Conservation (phyloP, 2,888 invertebrate genomes). For the Ophion ellenae region DNA sequence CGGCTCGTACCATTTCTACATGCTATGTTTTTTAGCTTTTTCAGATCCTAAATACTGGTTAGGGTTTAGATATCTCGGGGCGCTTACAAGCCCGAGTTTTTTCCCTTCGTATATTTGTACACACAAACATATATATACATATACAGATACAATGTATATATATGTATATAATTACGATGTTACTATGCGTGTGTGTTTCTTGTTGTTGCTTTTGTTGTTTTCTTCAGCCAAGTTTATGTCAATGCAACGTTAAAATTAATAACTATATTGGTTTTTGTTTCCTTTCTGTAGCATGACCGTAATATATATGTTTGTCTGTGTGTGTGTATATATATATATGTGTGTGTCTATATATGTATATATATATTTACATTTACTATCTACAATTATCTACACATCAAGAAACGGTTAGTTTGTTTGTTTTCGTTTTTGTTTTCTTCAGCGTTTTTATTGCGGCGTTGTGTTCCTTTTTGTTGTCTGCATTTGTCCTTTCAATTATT, state of each 20-base stretch:
- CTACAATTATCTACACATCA: slow-evolving; percentile 84
- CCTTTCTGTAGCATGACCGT: slow-evolving; percentile 58
- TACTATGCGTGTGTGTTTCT: slow-evolving; percentile 62
- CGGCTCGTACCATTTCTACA: slow-evolving; percentile 49
- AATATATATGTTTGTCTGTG: not conserved
- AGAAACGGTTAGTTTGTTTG: slow-evolving; percentile 81
- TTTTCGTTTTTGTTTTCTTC: slow-evolving; percentile 55
- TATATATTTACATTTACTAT: slow-evolving; percentile 77
- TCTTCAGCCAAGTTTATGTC: slow-evolving; percentile 58
- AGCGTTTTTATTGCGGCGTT: slow-evolving; percentile 70
- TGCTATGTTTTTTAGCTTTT: slow-evolving; percentile 40
- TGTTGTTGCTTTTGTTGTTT: slow-evolving; percentile 49
- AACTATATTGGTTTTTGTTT: slow-evolving; percentile 30
- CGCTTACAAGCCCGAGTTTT: slow-evolving; percentile 17
- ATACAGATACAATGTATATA: slow-evolving; percentile 41
- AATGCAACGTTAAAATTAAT: slow-evolving; percentile 64
- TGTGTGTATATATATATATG: slow-evolving; percentile 44
- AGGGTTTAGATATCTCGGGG: slow-evolving; percentile 49
- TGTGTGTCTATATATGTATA: slow-evolving; percentile 67
- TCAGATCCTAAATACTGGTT: slow-evolving; percentile 71
- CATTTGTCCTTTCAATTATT: slow-evolving; percentile 40
- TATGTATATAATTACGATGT: slow-evolving; percentile 47
- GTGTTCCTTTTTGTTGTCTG: slow-evolving; percentile 66
- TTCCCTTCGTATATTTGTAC: slow-evolving; percentile 46
- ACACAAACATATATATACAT: slow-evolving; percentile 50